These are phyloP conservation scores for Drosophila kuntzei DNA, from an alignment of 2,888 invertebrate species.

Conservation along the genomic window DNA sequence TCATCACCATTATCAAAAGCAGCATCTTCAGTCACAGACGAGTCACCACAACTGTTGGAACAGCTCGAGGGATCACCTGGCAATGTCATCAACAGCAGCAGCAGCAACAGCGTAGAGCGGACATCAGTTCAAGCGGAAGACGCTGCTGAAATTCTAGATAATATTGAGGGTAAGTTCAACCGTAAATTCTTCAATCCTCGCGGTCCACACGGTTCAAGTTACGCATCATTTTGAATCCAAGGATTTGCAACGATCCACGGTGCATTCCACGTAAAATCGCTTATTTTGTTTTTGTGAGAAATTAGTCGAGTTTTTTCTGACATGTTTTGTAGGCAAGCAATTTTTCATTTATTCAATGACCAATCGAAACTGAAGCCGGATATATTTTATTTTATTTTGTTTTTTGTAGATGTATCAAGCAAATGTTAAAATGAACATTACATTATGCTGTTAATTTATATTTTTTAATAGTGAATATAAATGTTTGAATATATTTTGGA, in stretches of 20 bases:
- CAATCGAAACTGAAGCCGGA: constrained; percentile 20
- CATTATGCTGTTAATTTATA: constrained; percentile 6
- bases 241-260: not conserved
- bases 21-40: constrained; percentile 1
- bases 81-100: constrained; percentile 12
- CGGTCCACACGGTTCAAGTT: not conserved
- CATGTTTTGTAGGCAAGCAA: constrained; percentile 27
- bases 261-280: not conserved
- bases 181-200: not conserved
- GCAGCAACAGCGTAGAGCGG: constrained; percentile 3
- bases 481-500: not conserved
- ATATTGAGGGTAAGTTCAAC: constrained; percentile 76
- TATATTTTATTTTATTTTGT: not conserved
- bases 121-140: constrained; percentile 35
- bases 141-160: constrained; percentile 78
- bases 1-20: not conserved
- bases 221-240: not conserved
- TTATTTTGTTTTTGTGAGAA: constrained; percentile 15
- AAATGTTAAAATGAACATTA: constrained; percentile 10
- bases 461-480: not conserved
- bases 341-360: constrained; percentile 28
- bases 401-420: not conserved
- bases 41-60: constrained; percentile 17
- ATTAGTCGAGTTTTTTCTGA: constrained; percentile 29
- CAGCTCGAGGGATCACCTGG: constrained; percentile 16